Evolutionary conservation across 2,113 vertebrate genomes (phyloP), one percentile per base, ranked within the genome.

Genomic region (Trichechus manatus): DNA sequence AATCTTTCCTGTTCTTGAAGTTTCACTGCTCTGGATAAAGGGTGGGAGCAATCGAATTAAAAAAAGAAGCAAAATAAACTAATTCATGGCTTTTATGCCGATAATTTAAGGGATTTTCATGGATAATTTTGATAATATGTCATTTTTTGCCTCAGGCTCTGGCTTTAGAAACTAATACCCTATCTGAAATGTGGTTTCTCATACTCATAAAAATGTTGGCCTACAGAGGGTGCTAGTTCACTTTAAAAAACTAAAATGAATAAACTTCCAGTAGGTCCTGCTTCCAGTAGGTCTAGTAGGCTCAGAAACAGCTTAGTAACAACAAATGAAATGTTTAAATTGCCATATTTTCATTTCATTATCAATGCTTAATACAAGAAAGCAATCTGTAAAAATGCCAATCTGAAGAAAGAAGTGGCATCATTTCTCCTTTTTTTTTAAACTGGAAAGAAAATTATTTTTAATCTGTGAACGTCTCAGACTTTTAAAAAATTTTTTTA

Each of bases 141-240:
- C 0, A 13, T 1, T 50, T 75, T 84, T 68, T 47, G 53, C 31
- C 33, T 17, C 42, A 31, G 47, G 56, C 22, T 0, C 64, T 25
- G n/a, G 56, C 63, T 20, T 59, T 50, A 85, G 82, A 94, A 86
- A 44, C 3, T 1, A 85, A 5, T 25, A 59, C 50, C 20, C 36
- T 19, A 0, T 1, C 8, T 36, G 56, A 53, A 20, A 77, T 47
- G 14, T 5, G 11, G 5, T 93, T 82, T 91, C 53, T 93, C 22
- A 3, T 9, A 13, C 15, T 88, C 11, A 20, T 79, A 11, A 74
- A 56, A 78, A 59, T 0, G 0, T 39, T 88, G 80, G 89, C 96
- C 98, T 84, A 68, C 64, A 98, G 98, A 97, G 97, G 97, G 98
- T 79, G 96, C 98, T 94, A 77, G 88, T 78, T 96, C 88, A 87